Evolutionary conservation across 2,797 vertebrate species (phyloP).

Genomic region (Chelon auratus): DNA sequence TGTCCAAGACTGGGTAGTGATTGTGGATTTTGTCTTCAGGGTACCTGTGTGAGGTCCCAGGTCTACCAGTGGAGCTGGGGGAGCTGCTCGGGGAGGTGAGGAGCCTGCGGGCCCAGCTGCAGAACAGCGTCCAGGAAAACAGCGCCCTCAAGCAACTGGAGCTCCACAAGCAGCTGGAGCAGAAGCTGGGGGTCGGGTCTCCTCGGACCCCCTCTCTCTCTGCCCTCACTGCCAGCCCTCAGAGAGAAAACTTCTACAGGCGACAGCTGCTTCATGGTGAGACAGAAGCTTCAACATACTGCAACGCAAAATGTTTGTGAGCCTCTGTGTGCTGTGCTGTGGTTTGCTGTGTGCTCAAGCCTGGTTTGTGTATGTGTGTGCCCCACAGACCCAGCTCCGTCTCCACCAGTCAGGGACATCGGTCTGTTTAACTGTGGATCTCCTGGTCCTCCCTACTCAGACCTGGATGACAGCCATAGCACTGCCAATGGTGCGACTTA

Average conservation of each 20-base stretch:
- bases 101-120: constrained; percentile 87
- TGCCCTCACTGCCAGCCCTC: constrained; percentile 78
- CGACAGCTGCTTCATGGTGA: constrained; percentile 86
- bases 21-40: constrained; percentile 68
- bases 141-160: constrained; percentile 84
- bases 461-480: constrained; percentile 83
- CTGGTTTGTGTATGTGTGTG: constrained; percentile 68
- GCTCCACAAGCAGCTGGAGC: constrained; percentile 89
- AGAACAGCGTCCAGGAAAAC: constrained; percentile 88
- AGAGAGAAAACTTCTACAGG: constrained; percentile 81
- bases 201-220: constrained; percentile 74
- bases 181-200: constrained; percentile 78
- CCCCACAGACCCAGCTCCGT: constrained; percentile 88
- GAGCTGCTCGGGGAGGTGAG: constrained; percentile 87
- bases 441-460: constrained; percentile 80
- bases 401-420: constrained; percentile 93
- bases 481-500: constrained; percentile 83
- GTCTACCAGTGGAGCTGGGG: constrained; percentile 80
- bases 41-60: constrained; percentile 74
- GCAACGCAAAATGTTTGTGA: background rate
- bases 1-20: background rate
- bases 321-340: constrained; percentile 48
- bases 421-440: constrained; percentile 87
- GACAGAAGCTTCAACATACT: background rate
- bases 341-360: constrained; percentile 59